Evolutionary conservation across 1,140 invertebrate genomes (phyloP).

Genomic region (Heliconius eleuchia): DNA sequence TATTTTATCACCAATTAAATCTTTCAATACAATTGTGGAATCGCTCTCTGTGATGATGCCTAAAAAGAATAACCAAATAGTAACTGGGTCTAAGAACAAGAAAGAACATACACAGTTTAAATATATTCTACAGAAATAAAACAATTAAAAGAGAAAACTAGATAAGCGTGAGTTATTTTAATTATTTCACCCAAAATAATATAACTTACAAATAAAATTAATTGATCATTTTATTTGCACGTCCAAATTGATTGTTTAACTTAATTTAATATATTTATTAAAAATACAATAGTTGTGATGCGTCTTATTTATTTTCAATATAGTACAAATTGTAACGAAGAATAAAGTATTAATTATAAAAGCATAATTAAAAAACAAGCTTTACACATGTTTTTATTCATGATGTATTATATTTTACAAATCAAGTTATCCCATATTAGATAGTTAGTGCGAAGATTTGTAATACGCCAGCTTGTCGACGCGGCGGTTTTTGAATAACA

Average conservation of each 20-base stretch:
- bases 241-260: neutral
- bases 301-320: too few species aligned
- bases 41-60: slow-evolving; percentile 58
- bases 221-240: neutral
- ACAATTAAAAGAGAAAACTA: neutral
- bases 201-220: neutral
- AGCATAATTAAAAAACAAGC: too few species aligned
- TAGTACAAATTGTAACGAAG: too few species aligned
- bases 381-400: too few species aligned
- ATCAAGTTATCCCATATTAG: too few species aligned
- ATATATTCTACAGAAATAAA: too few species aligned
- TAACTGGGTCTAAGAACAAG: neutral
- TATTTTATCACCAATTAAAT: slow-evolving; percentile 55
- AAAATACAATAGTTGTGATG: neutral
- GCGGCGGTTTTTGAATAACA: too few species aligned
- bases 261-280: neutral
- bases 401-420: too few species aligned
- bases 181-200: neutral
- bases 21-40: slow-evolving; percentile 58
- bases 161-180: neutral
- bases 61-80: slow-evolving; percentile 55
- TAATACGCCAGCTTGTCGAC: too few species aligned
- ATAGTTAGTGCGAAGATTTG: too few species aligned
- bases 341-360: too few species aligned
- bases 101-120: neutral